Percentiles rank a stretch among this genome's conserved stretches.
Evolutionary conservation across 2,888 invertebrate species (phyloP).

Genomic region (Orthosia cruda): DNA sequence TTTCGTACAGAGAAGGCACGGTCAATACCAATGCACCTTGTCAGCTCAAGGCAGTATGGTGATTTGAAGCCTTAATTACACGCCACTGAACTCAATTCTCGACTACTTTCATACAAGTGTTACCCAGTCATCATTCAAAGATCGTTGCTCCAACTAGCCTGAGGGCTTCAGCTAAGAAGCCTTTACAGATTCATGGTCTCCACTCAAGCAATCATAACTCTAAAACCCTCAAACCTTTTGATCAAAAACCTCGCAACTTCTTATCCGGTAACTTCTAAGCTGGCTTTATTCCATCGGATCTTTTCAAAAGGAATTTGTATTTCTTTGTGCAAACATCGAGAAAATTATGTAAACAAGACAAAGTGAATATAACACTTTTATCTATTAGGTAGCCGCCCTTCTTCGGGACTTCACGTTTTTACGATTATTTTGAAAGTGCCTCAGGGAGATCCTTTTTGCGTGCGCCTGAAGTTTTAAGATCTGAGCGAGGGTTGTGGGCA

Average conservation of each 20-base stretch:
- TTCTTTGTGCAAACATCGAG: constrained; percentile 56
- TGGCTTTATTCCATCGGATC: constrained; percentile 34
- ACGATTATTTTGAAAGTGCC: constrained; percentile 81
- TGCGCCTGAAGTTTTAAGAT: constrained; percentile 66
- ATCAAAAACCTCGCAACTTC: constrained; percentile 43
- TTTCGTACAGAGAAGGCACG: too few relatives aligned
- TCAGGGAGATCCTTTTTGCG: constrained; percentile 67
- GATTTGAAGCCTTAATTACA: background rate
- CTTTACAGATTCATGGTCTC: constrained; percentile 8
- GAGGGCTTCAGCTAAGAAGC: background rate
- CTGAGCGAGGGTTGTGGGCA: constrained; percentile 34
- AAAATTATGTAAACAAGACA: constrained; percentile 67
- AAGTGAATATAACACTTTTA: constrained; percentile 73
- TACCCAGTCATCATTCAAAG: background rate
- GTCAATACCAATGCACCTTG: too few relatives aligned
- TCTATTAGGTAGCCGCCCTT: constrained; percentile 73
- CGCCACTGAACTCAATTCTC: background rate
- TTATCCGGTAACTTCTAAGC: constrained; percentile 43
- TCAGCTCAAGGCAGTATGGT: too few relatives aligned
- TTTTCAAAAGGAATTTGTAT: constrained; percentile 41
- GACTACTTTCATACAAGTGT: background rate
- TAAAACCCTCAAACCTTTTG: constrained; percentile 28
- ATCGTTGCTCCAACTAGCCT: constrained; percentile 4
- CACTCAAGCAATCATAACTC: constrained; percentile 37
- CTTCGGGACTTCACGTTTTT: constrained; percentile 78